A percentile compares a stretch with the other conserved stretches of the same genome.
Conservation (phyloP, 1,140 invertebrate genomes). For the Octopus bimaculoides region DNA sequence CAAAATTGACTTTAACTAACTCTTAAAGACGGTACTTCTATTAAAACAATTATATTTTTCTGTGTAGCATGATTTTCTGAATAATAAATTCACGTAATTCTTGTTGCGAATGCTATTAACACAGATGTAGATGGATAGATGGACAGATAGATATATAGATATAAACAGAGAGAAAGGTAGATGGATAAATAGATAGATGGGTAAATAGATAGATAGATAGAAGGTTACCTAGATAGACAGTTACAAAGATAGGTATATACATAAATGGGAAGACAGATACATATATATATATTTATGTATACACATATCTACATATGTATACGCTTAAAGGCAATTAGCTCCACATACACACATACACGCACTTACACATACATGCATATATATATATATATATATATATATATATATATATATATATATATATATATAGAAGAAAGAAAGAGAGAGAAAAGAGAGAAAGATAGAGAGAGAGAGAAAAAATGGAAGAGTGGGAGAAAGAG, state of each 20-base stretch:
- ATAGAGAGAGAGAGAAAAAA: too few species aligned
- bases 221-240: neutral
- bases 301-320: neutral
- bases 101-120: too few species aligned
- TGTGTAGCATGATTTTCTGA: too few species aligned
- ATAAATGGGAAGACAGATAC: neutral
- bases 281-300: neutral
- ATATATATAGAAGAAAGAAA: slow-evolving; percentile 7
- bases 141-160: too few species aligned
- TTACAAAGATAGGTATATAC: neutral
- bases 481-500: too few species aligned
- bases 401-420: slow-evolving; percentile 7
- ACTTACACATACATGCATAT: neutral
- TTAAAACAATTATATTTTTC: too few species aligned
- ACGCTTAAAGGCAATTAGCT: neutral
- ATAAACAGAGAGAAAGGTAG: neutral
- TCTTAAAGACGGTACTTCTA: too few species aligned
- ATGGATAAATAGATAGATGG: neutral
- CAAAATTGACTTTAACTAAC: too few species aligned
- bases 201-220: neutral
- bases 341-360: neutral
- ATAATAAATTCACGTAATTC: too few species aligned
- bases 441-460: too few species aligned
- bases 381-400: neutral
- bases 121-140: too few species aligned